phyloP scores from a whole-genome alignment of 2,113 vertebrate species.

The Phaetusa simplex region DNA sequence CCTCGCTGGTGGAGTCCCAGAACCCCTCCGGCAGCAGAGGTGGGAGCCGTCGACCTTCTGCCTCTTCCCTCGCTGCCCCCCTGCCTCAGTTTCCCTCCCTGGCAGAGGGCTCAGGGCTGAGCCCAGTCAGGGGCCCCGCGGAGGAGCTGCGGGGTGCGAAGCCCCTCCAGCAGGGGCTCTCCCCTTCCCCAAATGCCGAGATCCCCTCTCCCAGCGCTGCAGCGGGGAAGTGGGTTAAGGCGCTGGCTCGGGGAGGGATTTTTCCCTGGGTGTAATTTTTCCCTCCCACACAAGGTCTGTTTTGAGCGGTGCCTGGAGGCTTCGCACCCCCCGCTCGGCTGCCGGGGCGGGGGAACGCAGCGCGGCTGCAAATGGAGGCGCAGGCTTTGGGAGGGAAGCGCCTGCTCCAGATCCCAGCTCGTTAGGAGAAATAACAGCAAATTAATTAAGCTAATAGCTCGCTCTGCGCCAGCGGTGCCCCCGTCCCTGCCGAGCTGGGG shows the following conservation, averaged over 20 bases:
- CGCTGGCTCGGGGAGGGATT: background rate
- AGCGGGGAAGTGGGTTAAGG: constrained; percentile 6
- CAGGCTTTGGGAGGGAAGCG: background rate
- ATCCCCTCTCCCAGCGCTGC: background rate
- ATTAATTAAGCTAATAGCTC: constrained; percentile 46
- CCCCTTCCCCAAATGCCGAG: background rate
- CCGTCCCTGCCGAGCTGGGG: rapidly evolving
- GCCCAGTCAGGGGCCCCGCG: rapidly evolving
- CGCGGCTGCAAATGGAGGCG: background rate
- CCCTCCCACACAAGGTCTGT: constrained; percentile 63
- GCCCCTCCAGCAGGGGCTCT: rapidly evolving
- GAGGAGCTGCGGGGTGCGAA: background rate
- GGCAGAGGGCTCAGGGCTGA: background rate
- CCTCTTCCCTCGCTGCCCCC: background rate
- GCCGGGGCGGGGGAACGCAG: background rate
- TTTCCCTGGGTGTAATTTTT: constrained; percentile 53
- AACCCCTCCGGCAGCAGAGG: background rate
- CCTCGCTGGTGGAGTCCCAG: background rate
- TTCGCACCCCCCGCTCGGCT: background rate
- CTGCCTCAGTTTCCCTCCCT: background rate
- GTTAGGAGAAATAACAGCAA: constrained; percentile 36
- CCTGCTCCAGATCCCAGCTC: constrained; percentile 32
- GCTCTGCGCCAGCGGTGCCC: background rate
- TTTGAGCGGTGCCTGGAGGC: constrained; percentile 46
- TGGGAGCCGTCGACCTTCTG: background rate